Evolutionary conservation across 2,797 vertebrate species (phyloP).

Genomic region (Falco naumanni): DNA sequence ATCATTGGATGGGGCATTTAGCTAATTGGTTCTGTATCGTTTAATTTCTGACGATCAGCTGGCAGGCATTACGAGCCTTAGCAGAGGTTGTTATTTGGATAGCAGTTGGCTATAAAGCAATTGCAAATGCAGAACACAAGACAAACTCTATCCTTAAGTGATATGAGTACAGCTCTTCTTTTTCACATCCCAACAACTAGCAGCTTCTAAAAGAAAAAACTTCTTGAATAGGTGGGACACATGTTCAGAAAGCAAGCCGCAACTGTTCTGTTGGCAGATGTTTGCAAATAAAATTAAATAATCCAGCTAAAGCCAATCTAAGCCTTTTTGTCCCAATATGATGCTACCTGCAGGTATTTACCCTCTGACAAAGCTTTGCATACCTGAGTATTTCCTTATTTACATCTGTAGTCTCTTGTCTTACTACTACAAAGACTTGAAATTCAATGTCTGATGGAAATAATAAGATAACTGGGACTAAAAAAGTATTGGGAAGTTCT

Average conservation of each 20-base stretch:
- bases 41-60: neutral
- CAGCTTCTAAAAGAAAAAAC: neutral
- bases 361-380: neutral
- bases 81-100: neutral
- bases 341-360: neutral
- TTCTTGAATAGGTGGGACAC: neutral
- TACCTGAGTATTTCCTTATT: neutral
- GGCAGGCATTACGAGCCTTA: neutral
- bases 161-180: neutral
- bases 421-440: neutral
- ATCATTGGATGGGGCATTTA: neutral
- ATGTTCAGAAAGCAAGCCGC: neutral
- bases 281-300: neutral
- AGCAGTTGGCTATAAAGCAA: neutral
- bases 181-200: neutral
- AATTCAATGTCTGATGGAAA: neutral
- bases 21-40: neutral
- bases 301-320: neutral
- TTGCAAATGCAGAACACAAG: neutral
- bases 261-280: neutral
- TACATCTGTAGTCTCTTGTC: neutral
- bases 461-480: neutral
- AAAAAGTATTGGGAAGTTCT: neutral
- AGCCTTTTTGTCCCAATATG: neutral
- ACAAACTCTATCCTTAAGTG: neutral